Percentiles rank a stretch among this genome's conserved stretches.
These are phyloP conservation scores for Leptestheria dahalacensis DNA, from an alignment of 1,140 invertebrate species.

Conservation along the genomic window DNA sequence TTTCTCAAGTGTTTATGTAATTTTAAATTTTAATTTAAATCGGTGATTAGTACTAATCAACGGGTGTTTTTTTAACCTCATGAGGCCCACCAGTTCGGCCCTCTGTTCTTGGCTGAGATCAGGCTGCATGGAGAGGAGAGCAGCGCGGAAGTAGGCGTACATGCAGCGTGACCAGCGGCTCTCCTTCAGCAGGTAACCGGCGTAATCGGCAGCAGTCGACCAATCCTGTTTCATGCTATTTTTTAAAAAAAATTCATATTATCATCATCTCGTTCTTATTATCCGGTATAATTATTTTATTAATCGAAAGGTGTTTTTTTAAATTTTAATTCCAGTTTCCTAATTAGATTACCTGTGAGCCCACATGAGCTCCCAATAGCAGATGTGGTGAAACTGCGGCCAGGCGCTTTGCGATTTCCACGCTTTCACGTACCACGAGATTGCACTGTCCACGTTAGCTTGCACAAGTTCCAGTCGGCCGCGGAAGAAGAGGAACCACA, in stretches of 20 bases:
- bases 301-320: too few relatives aligned
- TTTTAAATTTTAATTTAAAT: too few relatives aligned
- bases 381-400: conserved; percentile 87
- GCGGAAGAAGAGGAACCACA: conserved; percentile 85
- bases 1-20: too few relatives aligned
- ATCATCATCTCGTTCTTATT: not conserved
- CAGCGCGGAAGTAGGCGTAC: conserved; percentile 77
- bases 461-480: conserved; percentile 66
- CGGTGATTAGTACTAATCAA: too few relatives aligned
- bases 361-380: conserved; percentile 93
- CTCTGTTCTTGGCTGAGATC: conserved; percentile 36
- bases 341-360: conserved; percentile 45
- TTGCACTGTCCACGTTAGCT: conserved; percentile 57
- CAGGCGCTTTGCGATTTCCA: conserved; percentile 72
- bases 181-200: conserved; percentile 50
- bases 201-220: conserved; percentile 53
- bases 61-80: too few relatives aligned
- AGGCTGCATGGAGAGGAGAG: conserved; percentile 55
- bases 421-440: conserved; percentile 63
- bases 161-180: conserved; percentile 84
- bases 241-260: conserved; percentile 19
- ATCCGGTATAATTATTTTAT: not conserved
- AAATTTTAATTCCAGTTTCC: too few relatives aligned
- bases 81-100: conserved; percentile 36
- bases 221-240: conserved; percentile 44